Percentiles rank a stretch among this genome's conserved stretches.
These are phyloP conservation scores for Littorina saxatilis DNA, from an alignment of 1,140 invertebrate species.

Conservation along the genomic window DNA sequence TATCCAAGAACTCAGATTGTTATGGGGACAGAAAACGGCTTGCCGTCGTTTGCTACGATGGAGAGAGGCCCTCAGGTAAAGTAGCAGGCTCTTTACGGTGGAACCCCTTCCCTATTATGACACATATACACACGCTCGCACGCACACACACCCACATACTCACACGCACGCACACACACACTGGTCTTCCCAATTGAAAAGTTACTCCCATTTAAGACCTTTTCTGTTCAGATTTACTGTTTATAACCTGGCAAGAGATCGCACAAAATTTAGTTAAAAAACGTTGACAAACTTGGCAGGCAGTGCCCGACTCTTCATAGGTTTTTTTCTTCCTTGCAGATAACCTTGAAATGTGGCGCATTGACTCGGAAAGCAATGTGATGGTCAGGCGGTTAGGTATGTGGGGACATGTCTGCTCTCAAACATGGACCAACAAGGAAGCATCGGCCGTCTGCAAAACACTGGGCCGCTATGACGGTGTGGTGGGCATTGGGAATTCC, in stretches of 20 bases:
- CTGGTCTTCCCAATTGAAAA: too few species aligned
- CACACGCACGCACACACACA: too few species aligned
- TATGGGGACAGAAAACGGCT: background rate
- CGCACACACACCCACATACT: too few species aligned
- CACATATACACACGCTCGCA: too few species aligned
- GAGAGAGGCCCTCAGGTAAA: background rate
- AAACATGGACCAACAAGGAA: background rate
- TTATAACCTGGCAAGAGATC: too few species aligned
- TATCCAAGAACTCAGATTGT: background rate
- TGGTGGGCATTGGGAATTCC: background rate
- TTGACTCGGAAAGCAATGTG: background rate
- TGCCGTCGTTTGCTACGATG: conserved; percentile 12
- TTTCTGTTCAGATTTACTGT: too few species aligned
- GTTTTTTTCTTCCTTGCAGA: too few species aligned
- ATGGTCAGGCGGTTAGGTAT: conserved; percentile 15
- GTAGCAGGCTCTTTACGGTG: background rate
- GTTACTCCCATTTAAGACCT: too few species aligned
- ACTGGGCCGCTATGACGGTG: background rate
- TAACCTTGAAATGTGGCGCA: background rate
- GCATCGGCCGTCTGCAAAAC: background rate
- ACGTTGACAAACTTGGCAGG: too few species aligned
- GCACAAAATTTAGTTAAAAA: too few species aligned
- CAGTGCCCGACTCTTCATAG: too few species aligned
- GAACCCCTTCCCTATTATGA: too few species aligned
- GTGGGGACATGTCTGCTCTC: conserved; percentile 11